phyloP scores from a whole-genome alignment of 2,113 vertebrate species.

The Lamprotornis superbus region DNA sequence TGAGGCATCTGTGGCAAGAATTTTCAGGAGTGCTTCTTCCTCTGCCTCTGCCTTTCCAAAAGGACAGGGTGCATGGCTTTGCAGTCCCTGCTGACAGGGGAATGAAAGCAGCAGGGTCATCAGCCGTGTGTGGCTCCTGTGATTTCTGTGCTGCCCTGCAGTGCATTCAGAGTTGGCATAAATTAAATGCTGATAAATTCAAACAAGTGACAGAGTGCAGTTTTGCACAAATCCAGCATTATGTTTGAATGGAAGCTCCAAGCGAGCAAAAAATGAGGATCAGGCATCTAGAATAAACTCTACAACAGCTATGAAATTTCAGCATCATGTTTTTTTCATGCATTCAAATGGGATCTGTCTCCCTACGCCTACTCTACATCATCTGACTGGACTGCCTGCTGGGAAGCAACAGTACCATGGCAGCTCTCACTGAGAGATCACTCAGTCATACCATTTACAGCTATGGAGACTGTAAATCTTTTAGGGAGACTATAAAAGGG shows the following conservation, averaged over 20 bases:
- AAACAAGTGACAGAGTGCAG: not conserved
- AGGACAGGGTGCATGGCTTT: not conserved
- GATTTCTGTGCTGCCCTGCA: not conserved
- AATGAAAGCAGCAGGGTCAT: not conserved
- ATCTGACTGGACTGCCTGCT: slow-evolving; percentile 65
- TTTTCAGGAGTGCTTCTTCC: not conserved
- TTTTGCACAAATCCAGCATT: slow-evolving; percentile 20
- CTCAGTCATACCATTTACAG: slow-evolving; percentile 43
- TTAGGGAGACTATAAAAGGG: slow-evolving; percentile 10
- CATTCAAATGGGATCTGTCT: slow-evolving; percentile 67
- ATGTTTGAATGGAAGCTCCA: slow-evolving; percentile 35
- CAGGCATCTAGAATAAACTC: slow-evolving; percentile 34
- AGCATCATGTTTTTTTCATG: slow-evolving; percentile 70
- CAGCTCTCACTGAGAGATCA: slow-evolving; percentile 48
- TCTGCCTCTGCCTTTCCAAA: not conserved
- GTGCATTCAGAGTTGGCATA: not conserved
- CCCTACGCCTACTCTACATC: slow-evolving; percentile 23
- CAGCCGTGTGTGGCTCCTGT: not conserved
- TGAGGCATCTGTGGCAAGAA: not conserved
- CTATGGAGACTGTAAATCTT: slow-evolving; percentile 44
- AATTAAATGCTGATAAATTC: slow-evolving; percentile 50
- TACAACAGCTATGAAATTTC: slow-evolving; percentile 62
- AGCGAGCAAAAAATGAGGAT: slow-evolving; percentile 31
- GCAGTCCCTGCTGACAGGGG: not conserved
- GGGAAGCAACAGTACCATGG: slow-evolving; percentile 53